phyloP scores from a whole-genome alignment of 2,113 vertebrate genomes.

The Chloebia gouldiae region DNA sequence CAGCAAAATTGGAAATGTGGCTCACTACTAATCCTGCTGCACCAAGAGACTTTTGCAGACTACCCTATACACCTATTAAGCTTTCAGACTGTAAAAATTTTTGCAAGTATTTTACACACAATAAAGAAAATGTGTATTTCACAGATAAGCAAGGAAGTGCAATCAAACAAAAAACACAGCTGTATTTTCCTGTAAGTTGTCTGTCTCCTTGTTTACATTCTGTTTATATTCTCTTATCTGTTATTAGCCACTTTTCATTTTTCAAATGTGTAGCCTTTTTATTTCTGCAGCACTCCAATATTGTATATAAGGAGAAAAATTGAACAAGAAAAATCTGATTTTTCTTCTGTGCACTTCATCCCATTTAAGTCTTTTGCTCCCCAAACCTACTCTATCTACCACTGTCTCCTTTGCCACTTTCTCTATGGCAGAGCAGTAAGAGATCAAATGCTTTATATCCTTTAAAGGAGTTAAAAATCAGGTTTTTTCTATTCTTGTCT shows the following conservation, averaged over 20 bases:
- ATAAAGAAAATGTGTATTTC: neutral
- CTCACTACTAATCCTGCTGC: neutral
- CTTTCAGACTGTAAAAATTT: neutral
- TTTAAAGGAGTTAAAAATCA: neutral
- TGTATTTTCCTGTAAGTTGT: neutral
- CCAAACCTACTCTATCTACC: neutral
- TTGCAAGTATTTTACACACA: neutral
- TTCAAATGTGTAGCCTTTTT: neutral
- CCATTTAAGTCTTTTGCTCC: neutral
- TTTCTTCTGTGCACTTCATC: neutral
- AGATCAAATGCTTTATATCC: neutral
- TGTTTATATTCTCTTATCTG: neutral
- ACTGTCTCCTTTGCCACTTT: neutral
- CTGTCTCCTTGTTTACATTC: neutral
- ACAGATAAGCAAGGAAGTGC: neutral
- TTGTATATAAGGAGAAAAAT: neutral
- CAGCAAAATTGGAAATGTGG: neutral
- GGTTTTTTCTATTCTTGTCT: neutral
- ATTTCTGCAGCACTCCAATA: neutral
- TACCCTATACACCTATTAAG: neutral
- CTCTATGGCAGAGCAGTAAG: accelerated
- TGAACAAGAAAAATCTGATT: neutral
- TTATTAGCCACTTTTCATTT: neutral
- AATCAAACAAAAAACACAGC: neutral
- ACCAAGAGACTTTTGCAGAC: neutral